Base-by-base conservation (phyloP, 2,113 vertebrate genomes). In the Sminthopsis crassicaudata region DNA sequence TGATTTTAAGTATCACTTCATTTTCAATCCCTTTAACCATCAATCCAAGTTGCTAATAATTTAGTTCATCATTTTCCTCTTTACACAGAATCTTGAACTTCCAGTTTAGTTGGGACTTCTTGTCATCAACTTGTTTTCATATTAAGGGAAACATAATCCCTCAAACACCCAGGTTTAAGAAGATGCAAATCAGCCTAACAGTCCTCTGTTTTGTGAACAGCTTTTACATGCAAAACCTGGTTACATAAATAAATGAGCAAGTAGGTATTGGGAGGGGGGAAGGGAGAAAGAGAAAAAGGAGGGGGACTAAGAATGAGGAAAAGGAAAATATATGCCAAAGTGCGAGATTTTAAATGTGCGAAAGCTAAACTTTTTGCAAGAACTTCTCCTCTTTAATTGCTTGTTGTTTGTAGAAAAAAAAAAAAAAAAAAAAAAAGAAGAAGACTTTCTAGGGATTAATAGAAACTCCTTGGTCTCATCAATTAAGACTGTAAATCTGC, bases 141-240 rank as follows among this genome's bases (percentile, higher is more conserved):
- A 97, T 89, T 0, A 94, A 89, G 90, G 95, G 98, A 98, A 98
- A 98, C 90, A 42, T 96, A 97, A 98, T 98, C 97, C 96, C 94
- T 92, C 96, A 94, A 93, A 96, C 53, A 84, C 96, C 53, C 92
- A 92, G 95, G 95, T 96, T 95, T 97, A 96, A 96, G 96, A 46
- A 54, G 96, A 98, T 98, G 98, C 98, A 99, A 99, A 99, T 98
- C 96, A 97, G 94, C 94, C 96, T 94, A 97, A 96, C 90, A 98
- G 97, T 97, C 98, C 98, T 96, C 97, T 94, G 96, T 95, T 96
- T 94, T 97, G 97, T 97, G 98, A 97, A 92, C 94, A 46, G 48
- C 96, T 97, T 97, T 95, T 96, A 96, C 98, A 99, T 98, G 98
- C 99, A 99, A 99, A 99, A 98, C 97, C 92, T 95, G 12, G 94